A percentile compares a stretch with the other conserved stretches of the same genome.
These are phyloP conservation scores for Arremon aurantiirostris DNA, from an alignment of 2,797 vertebrate species.

Conservation along the genomic window DNA sequence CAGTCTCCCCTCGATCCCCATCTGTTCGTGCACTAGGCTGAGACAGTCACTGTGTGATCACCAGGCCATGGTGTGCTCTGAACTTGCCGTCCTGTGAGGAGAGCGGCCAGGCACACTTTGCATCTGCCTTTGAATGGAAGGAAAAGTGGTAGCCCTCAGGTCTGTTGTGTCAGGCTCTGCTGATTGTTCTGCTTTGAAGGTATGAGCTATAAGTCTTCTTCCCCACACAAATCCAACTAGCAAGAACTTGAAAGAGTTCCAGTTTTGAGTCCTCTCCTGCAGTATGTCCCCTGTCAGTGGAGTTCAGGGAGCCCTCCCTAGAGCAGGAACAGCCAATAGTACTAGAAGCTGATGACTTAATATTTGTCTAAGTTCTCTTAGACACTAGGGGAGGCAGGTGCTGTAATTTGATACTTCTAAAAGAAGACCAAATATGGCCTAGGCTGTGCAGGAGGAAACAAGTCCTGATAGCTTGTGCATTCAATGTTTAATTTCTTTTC, in stretches of 20 bases:
- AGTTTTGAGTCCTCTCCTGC: neutral
- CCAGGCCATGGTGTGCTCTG: neutral
- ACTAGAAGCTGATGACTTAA: neutral
- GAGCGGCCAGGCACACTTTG: neutral
- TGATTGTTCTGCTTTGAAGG: neutral
- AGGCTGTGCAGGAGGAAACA: neutral
- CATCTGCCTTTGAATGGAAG: neutral
- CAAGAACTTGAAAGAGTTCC: neutral
- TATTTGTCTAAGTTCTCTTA: neutral
- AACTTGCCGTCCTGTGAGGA: fast-evolving
- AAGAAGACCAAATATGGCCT: neutral
- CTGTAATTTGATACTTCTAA: neutral
- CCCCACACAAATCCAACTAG: neutral
- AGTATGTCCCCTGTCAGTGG: neutral
- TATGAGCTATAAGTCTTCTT: neutral
- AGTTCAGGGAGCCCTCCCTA: neutral
- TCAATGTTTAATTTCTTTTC: constrained; percentile 46
- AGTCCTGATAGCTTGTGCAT: neutral
- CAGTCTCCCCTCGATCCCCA: neutral
- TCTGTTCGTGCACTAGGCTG: neutral
- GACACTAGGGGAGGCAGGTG: neutral
- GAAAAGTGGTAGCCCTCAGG: neutral
- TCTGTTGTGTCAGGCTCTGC: neutral
- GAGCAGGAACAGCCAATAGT: neutral
- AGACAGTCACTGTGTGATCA: neutral